Conservation (phyloP, 23 tunicate genomes). For the Trididemnum miniatum region DNA sequence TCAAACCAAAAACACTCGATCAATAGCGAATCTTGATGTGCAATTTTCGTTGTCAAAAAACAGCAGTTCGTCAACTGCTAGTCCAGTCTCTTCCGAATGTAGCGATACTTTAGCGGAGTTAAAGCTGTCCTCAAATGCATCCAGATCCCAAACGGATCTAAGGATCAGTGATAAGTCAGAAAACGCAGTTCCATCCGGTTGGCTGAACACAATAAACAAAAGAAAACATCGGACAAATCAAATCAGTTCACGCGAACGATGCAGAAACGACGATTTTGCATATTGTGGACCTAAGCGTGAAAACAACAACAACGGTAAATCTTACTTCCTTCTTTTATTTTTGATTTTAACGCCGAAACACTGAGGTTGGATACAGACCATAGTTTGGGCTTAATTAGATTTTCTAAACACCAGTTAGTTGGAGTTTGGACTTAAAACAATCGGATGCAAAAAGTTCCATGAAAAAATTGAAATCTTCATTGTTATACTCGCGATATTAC, state of each 20-base stretch:
- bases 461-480: too few relatives aligned
- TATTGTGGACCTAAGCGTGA: conserved; percentile 49
- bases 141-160: background rate
- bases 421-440: too few relatives aligned
- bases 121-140: background rate
- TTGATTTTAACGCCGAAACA: too few relatives aligned
- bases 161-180: background rate
- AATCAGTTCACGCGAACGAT: background rate
- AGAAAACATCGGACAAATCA: conserved; percentile 36
- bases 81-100: conserved; percentile 32
- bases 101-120: conserved; percentile 39
- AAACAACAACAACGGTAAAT: background rate
- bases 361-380: too few relatives aligned
- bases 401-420: too few relatives aligned
- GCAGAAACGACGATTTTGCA: conserved; percentile 41
- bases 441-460: too few relatives aligned
- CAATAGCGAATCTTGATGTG: background rate
- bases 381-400: too few relatives aligned
- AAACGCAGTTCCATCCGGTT: conserved; percentile 32
- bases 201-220: conserved; percentile 28
- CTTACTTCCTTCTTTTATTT: too few relatives aligned
- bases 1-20: background rate
- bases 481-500: too few relatives aligned
- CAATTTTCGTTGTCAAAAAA: background rate
- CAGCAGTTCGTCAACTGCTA: background rate